Percentiles rank a stretch among this genome's conserved stretches.
These are phyloP conservation scores for Mastomys natalensis DNA, from an alignment of 2,113 vertebrate genomes.

Conservation along the genomic window DNA sequence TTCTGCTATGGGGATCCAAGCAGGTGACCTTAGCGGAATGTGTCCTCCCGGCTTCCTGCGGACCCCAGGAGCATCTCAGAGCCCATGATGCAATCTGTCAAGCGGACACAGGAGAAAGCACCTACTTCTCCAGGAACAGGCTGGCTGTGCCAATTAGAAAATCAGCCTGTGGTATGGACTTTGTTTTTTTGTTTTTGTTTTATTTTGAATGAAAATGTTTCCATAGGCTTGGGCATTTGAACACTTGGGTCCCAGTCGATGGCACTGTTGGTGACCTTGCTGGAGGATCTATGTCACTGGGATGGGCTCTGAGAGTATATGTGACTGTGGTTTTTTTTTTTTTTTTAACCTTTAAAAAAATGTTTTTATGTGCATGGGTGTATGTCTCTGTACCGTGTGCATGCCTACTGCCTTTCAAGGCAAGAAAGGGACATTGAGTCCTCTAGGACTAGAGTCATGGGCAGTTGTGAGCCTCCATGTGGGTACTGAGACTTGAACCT, in stretches of 20 bases:
- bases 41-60: neutral
- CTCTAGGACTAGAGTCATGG: neutral
- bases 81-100: neutral
- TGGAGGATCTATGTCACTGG: neutral
- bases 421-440: neutral
- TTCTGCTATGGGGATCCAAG: neutral
- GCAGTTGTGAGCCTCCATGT: neutral
- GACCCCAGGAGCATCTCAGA: neutral
- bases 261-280: neutral
- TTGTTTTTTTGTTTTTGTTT: neutral
- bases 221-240: neutral
- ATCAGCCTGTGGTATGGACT: neutral
- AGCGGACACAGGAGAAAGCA: neutral
- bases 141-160: neutral
- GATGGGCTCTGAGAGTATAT: neutral
- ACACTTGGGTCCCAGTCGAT: neutral
- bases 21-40: neutral
- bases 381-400: neutral
- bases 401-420: neutral
- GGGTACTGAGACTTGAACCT: neutral
- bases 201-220: neutral
- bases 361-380: neutral
- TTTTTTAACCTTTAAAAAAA: neutral
- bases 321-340: too few relatives aligned
- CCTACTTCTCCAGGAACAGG: too few relatives aligned